A percentile compares a stretch with the other conserved stretches of the same genome.
Evolutionary conservation across 1,140 invertebrate genomes (phyloP).

Genomic region (Dendrolimus punctatus): DNA sequence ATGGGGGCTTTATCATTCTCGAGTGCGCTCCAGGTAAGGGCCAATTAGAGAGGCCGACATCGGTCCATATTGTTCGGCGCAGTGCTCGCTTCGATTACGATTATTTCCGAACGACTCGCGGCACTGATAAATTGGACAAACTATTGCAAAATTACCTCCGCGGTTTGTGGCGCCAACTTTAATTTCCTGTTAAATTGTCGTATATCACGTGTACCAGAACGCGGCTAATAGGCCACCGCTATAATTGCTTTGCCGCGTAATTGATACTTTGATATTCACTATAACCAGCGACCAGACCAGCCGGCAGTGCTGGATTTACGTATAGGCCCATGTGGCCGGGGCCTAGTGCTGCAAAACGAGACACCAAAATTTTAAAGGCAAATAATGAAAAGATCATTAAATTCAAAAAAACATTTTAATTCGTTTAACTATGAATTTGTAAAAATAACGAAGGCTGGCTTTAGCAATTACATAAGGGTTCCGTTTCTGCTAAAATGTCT

Average conservation of each 20-base stretch:
- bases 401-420: too few relatives aligned
- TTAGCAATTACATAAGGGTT: too few relatives aligned
- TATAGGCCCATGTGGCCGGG: too few relatives aligned
- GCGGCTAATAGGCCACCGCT: constrained; percentile 23
- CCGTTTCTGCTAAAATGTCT: too few relatives aligned
- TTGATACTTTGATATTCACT: constrained; percentile 18
- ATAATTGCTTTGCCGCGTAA: constrained; percentile 26
- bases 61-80: constrained; percentile 69
- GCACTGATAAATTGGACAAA: constrained; percentile 69
- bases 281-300: too few relatives aligned
- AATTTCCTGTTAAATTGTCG: constrained; percentile 55
- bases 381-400: too few relatives aligned
- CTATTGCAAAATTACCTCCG: constrained; percentile 64
- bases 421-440: too few relatives aligned
- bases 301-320: too few relatives aligned
- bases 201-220: constrained; percentile 17
- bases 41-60: constrained; percentile 69
- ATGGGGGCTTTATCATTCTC: constrained; percentile 71
- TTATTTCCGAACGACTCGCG: constrained; percentile 65
- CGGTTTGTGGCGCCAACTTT: constrained; percentile 48
- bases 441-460: too few relatives aligned
- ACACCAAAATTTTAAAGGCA: too few relatives aligned
- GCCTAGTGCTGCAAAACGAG: too few relatives aligned
- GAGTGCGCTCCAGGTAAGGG: constrained; percentile 70
- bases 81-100: constrained; percentile 66